Percentiles rank a stretch among this genome's conserved stretches.
Evolutionary conservation across 2,888 invertebrate genomes (phyloP).

Genomic region (Malacosoma neustria): DNA sequence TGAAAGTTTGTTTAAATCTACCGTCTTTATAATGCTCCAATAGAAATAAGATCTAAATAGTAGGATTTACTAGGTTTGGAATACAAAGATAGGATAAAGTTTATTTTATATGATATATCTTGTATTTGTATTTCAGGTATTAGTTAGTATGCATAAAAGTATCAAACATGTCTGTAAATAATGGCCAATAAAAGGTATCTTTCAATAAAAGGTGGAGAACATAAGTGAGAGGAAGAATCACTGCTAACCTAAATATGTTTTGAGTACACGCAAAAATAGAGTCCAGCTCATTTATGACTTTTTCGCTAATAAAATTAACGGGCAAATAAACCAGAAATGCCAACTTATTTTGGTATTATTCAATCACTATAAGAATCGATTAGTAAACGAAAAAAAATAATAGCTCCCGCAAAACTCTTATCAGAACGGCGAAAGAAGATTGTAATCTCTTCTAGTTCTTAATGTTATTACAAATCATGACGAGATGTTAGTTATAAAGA

Average conservation of each 20-base stretch:
- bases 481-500: too few species aligned
- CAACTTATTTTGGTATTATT: slow-evolving; percentile 32
- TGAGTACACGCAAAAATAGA: slow-evolving; percentile 65
- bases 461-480: not conserved
- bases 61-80: too few species aligned
- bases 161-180: slow-evolving; percentile 25
- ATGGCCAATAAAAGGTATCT: slow-evolving; percentile 41
- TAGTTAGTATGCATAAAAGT: too few species aligned
- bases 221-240: slow-evolving; percentile 41
- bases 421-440: not conserved
- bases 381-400: not conserved
- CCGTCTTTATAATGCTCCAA: too few species aligned
- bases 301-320: slow-evolving; percentile 32
- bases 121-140: too few species aligned
- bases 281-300: slow-evolving; percentile 62
- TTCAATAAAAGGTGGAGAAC: too few species aligned
- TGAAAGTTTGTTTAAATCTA: too few species aligned
- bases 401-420: not conserved
- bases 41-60: too few species aligned
- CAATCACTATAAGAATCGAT: slow-evolving; percentile 5
- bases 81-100: too few species aligned
- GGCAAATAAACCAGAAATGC: slow-evolving; percentile 57
- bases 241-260: slow-evolving; percentile 48
- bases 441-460: not conserved
- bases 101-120: too few species aligned